Conservation (phyloP, 2,113 vertebrate genomes). For the Cacatua alba region DNA sequence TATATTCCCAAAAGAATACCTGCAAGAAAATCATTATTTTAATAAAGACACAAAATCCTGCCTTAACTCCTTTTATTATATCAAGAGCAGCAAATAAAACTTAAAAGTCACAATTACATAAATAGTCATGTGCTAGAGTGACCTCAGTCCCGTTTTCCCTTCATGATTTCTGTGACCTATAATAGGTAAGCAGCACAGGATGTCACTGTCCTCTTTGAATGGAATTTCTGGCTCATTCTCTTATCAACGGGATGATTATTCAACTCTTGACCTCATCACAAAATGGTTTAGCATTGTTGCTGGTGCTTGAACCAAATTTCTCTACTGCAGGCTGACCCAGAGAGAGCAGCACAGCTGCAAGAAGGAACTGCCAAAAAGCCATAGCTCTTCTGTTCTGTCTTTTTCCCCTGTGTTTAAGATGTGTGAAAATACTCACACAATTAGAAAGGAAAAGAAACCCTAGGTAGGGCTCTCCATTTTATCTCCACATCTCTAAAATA, state of each 20-base stretch:
- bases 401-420: conserved; percentile 44
- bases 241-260: conserved; percentile 51
- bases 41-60: conserved; percentile 19
- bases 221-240: conserved; percentile 31
- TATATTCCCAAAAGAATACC: neutral
- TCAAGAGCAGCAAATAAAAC: conserved; percentile 37
- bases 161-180: conserved; percentile 25
- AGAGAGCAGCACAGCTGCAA: conserved; percentile 55
- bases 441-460: conserved; percentile 47
- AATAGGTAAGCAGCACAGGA: conserved; percentile 55
- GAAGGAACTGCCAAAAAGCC: conserved; percentile 56
- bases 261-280: conserved; percentile 54
- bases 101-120: conserved; percentile 30
- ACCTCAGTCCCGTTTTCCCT: neutral
- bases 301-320: conserved; percentile 44
- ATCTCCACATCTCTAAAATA: conserved; percentile 56
- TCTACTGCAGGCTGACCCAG: conserved; percentile 42
- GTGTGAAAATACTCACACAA: conserved; percentile 49
- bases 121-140: conserved; percentile 3
- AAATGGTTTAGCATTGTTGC: conserved; percentile 45
- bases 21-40: conserved; percentile 50
- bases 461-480: conserved; percentile 25
- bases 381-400: conserved; percentile 30
- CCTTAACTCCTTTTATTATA: conserved; percentile 5
- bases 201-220: conserved; percentile 35